Conservation (phyloP, 92 coral and sea anemone species). For the Bergia sp. region DNA sequence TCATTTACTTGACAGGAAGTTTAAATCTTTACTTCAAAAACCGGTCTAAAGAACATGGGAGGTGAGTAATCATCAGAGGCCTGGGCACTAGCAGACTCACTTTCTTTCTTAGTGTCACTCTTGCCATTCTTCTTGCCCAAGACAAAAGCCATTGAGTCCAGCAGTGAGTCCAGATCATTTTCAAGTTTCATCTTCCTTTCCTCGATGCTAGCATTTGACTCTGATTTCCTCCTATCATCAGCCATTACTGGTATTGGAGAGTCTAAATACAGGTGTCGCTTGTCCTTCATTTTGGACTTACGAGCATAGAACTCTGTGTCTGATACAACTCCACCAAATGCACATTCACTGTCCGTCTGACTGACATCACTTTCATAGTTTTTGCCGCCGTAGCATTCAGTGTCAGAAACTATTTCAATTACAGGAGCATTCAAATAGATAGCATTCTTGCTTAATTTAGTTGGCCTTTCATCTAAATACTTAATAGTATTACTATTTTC, state of each 20-base stretch:
- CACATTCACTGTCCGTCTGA: constrained; percentile 77
- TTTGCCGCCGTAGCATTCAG: constrained; percentile 69
- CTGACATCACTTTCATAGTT: constrained; percentile 72
- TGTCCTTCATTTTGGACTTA: constrained; percentile 63
- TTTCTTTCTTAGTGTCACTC: constrained; percentile 6
- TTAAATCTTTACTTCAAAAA: constrained; percentile 95
- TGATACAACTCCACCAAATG: constrained; percentile 66
- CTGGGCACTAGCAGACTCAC: constrained; percentile 1
- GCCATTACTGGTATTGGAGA: constrained; percentile 75
- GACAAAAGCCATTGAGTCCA: constrained; percentile 89
- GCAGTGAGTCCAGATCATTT: constrained; percentile 83
- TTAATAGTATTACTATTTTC: constrained; percentile 61
- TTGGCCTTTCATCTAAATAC: constrained; percentile 11
- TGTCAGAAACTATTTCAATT: constrained; percentile 78
- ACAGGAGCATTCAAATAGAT: constrained; percentile 64
- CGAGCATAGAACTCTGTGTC: constrained; percentile 79
- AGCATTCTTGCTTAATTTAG: constrained; percentile 40
- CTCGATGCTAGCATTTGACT: constrained; percentile 70
- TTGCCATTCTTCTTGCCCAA: constrained; percentile 63
- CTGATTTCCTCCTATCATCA: constrained; percentile 58
- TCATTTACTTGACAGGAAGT: neutral
- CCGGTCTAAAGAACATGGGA: constrained; percentile 82
- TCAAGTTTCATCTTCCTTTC: constrained; percentile 86
- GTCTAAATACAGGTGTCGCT: constrained; percentile 71
- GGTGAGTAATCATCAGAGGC: constrained; percentile 50